Conservation (phyloP, 2,113 vertebrate genomes). For the Anser brachyrhynchus region DNA sequence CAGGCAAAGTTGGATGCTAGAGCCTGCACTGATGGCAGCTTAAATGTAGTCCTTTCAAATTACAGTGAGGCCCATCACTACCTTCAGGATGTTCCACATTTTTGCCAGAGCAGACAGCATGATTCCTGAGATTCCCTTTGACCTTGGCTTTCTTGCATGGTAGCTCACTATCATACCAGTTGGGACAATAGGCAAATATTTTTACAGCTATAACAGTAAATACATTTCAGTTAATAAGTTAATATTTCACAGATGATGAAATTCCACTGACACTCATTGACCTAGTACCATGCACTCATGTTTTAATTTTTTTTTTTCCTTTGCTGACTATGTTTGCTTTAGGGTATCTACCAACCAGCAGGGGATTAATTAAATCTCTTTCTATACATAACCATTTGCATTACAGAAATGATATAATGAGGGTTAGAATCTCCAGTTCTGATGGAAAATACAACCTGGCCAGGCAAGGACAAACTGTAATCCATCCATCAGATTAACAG, state of each 20-base stretch:
- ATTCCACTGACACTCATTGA: constrained; percentile 49
- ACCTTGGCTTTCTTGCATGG: constrained; percentile 44
- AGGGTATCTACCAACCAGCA: constrained; percentile 63
- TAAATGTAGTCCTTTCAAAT: constrained; percentile 27
- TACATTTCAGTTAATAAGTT: constrained; percentile 60
- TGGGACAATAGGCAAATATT: constrained; percentile 63
- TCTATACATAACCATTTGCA: constrained; percentile 65
- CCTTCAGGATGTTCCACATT: neutral
- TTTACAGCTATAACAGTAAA: constrained; percentile 55
- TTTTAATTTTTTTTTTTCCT: constrained; percentile 31
- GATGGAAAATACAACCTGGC: constrained; percentile 59
- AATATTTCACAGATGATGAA: constrained; percentile 68
- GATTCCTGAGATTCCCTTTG: constrained; percentile 39
- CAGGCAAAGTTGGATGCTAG: constrained; percentile 61
- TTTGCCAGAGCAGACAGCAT: constrained; percentile 38
- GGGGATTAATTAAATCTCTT: constrained; percentile 71
- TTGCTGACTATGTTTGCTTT: constrained; percentile 54
- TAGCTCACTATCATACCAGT: neutral
- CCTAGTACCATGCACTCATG: constrained; percentile 27
- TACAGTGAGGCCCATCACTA: neutral
- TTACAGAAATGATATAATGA: constrained; percentile 64
- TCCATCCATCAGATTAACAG: constrained; percentile 64
- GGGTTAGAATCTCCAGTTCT: constrained; percentile 47
- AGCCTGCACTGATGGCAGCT: constrained; percentile 35
- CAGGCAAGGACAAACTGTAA: constrained; percentile 55